phyloP scores from a whole-genome alignment of 2,113 vertebrate species.

The Zosterops japonicus region DNA sequence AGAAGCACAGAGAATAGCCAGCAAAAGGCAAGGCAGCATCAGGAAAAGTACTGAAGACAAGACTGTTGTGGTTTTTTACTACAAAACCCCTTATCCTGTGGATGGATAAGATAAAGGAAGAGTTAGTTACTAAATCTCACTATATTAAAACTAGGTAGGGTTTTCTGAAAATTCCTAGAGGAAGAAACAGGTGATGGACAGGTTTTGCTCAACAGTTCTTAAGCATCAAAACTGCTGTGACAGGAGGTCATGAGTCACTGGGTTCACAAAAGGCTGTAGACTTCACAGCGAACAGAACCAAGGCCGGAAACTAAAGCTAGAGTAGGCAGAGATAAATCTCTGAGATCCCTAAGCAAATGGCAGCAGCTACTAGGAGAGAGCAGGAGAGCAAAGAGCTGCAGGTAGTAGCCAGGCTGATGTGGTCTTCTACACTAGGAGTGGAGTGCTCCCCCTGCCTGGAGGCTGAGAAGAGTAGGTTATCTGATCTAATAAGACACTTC shows the following conservation, averaged over 20 bases:
- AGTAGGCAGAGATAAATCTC: neutral
- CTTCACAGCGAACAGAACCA: neutral
- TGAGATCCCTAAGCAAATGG: neutral
- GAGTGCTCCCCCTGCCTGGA: neutral
- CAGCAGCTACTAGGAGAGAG: neutral
- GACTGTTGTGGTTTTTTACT: neutral
- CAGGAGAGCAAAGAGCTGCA: neutral
- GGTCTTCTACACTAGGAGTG: neutral
- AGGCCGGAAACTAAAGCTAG: neutral
- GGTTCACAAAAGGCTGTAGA: neutral
- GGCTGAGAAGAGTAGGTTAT: neutral
- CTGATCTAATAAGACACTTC: neutral
- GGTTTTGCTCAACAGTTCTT: neutral
- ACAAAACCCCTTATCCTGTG: neutral
- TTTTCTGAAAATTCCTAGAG: neutral
- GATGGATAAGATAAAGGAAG: neutral
- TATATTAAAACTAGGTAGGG: no score
- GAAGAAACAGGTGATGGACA: neutral
- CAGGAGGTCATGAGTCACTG: neutral
- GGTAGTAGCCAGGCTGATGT: neutral
- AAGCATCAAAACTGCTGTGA: neutral
- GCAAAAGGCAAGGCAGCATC: neutral
- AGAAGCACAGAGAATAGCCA: neutral
- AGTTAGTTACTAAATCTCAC: neutral
- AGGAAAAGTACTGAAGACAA: neutral